These are phyloP conservation scores for Caenorhabditis afra DNA, from an alignment of 2,888 invertebrate species.

Conservation along the genomic window DNA sequence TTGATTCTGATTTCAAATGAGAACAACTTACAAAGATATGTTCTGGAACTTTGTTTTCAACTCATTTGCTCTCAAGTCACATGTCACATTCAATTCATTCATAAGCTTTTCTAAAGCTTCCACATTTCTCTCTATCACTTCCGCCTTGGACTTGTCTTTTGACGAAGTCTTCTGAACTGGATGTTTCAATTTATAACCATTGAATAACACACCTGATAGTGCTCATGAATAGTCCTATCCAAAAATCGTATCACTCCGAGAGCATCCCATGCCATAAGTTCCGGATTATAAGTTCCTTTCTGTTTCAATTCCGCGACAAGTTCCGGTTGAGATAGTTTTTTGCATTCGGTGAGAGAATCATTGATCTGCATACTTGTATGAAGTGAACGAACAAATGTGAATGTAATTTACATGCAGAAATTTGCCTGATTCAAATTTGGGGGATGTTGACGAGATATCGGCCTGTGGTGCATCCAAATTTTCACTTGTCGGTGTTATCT, in stretches of 20 bases:
- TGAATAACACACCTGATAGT: conserved; percentile 78
- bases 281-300: conserved; percentile 79
- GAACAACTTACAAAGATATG: conserved; percentile 72
- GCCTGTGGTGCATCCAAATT: conserved; percentile 42
- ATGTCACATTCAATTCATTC: conserved; percentile 77
- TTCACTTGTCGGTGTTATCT: conserved; percentile 41
- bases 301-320: conserved; percentile 66
- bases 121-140: conserved; percentile 77
- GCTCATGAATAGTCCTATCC: conserved; percentile 77
- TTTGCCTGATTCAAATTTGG: conserved; percentile 57
- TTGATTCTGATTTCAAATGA: background rate
- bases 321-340: conserved; percentile 62
- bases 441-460: conserved; percentile 1
- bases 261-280: conserved; percentile 81
- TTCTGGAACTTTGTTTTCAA: conserved; percentile 73
- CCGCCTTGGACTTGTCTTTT: conserved; percentile 58
- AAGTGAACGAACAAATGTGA: background rate
- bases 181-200: too few species aligned
- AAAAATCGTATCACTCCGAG: conserved; percentile 79
- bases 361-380: conserved; percentile 51
- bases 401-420: conserved; percentile 44
- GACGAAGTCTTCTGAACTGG: conserved; percentile 23
- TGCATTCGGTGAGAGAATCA: conserved; percentile 60
- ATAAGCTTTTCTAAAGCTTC: conserved; percentile 79
- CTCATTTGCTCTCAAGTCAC: conserved; percentile 74